Evolutionary conservation across 2,888 invertebrate genomes (phyloP).

Genomic region (Uropetala carovei): DNA sequence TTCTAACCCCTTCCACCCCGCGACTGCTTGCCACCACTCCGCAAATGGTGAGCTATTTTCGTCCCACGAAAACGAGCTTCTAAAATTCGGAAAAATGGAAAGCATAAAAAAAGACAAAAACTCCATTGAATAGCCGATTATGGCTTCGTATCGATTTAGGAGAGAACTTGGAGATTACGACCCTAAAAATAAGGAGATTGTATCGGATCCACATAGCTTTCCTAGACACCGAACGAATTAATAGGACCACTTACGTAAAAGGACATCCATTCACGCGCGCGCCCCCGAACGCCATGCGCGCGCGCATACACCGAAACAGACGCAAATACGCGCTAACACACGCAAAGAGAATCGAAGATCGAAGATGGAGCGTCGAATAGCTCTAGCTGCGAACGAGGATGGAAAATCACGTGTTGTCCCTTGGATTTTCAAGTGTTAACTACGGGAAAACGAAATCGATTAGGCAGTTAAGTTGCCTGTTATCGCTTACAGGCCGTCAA

Average conservation of each 20-base stretch:
- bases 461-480: too few species aligned
- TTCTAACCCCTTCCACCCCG: not conserved
- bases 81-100: constrained; percentile 5
- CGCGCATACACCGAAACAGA: too few species aligned
- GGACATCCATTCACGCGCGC: not conserved
- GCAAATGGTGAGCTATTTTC: not conserved
- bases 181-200: not conserved
- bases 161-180: not conserved
- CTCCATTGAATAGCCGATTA: not conserved
- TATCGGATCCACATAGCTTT: not conserved
- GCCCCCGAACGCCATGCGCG: too few species aligned
- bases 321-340: not conserved
- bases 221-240: constrained; percentile 3
- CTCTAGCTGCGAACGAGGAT: too few species aligned
- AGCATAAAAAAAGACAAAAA: not conserved
- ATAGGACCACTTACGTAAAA: constrained; percentile 5
- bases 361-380: not conserved
- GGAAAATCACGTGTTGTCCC: too few species aligned
- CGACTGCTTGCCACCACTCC: not conserved
- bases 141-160: not conserved
- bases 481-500: too few species aligned
- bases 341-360: not conserved
- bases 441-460: too few species aligned
- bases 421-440: too few species aligned
- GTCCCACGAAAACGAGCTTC: not conserved